Evolutionary conservation across 2,113 vertebrate genomes (phyloP), one percentile per base, ranked within the genome.

Genomic region (Upupa epops): DNA sequence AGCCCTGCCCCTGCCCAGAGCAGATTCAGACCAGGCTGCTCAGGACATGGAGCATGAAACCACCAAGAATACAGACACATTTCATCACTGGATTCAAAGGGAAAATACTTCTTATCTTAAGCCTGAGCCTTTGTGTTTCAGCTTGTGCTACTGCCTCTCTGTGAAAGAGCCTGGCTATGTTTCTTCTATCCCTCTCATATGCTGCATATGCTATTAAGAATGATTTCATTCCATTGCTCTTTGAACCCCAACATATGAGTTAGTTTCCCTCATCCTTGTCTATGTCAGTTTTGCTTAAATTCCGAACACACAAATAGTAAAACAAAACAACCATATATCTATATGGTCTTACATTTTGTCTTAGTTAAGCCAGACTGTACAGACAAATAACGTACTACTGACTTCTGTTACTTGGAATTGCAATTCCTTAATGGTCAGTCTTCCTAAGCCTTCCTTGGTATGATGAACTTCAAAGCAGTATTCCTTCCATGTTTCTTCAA

Each of bases 81-180:
- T 7, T 19, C 11, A 7, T 6, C 2, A 2, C 24, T 54, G 48
- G 7, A 3, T 6, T 54, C 15, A 2, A 7, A 21, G 29, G 4
- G 8, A 24, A 29, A 32, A 69, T 29, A 5, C 28, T 60, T 79
- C 37, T n/a, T 15, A 6, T 19, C 28, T 75, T 31, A 48, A 90
- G 40, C 5, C 51, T 13, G 11, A 88, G 70, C 28, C 6, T 60
- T 32, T 0, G 0, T 7, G 17, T 49, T 63, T 51, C 58, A 36
- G 26, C 31, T 51, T 63, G 8, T 55, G 29, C 26, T 1, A 1
- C 7, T 46, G 16, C 24, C 24, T 46, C 51, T 36, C 10, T 55
- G 12, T 29, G 56, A n/a, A 48, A 48, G 24, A 58, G 18, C 42
- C 16, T 0, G 0, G 9, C 22, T 63, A 34, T 1, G 1, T 22